A percentile compares a stretch with the other conserved stretches of the same genome.
Conservation (phyloP, 2,888 invertebrate genomes). For the Trachelus troglodyta region DNA sequence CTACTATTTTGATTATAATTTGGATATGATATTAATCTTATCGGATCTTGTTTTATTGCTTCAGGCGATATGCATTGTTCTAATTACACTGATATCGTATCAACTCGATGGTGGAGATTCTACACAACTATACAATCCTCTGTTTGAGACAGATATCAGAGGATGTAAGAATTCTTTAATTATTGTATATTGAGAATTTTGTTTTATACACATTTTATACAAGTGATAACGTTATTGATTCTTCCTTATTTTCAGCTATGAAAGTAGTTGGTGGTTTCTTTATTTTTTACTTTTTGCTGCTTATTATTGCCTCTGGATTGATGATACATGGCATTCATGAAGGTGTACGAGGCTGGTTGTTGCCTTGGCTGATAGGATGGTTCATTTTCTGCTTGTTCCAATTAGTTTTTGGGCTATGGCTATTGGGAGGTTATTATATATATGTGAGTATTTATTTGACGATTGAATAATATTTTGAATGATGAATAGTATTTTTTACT, state of each 20-base stretch:
- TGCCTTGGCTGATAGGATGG: constrained; percentile 83
- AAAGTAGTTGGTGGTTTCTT: constrained; percentile 76
- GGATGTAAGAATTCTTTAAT: constrained; percentile 70
- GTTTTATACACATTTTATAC: not conserved
- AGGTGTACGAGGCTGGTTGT: constrained; percentile 82
- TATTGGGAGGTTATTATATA: constrained; percentile 89
- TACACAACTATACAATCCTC: constrained; percentile 86
- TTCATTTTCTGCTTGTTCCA: constrained; percentile 80
- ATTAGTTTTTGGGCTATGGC: constrained; percentile 84
- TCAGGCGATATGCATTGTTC: constrained; percentile 77
- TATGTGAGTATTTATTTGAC: constrained; percentile 75
- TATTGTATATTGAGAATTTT: not conserved
- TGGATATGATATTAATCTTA: not conserved
- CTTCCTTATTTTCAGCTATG: constrained; percentile 73
- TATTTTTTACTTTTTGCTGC: constrained; percentile 70
- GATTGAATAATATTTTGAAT: not conserved
- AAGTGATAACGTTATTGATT: not conserved
- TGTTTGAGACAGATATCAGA: constrained; percentile 88
- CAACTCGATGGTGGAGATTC: constrained; percentile 90
- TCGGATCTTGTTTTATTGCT: constrained; percentile 33
- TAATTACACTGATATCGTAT: constrained; percentile 81
- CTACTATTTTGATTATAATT: not conserved
- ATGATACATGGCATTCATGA: constrained; percentile 75
- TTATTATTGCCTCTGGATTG: constrained; percentile 71
- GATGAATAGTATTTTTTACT: not conserved